phyloP scores from a whole-genome alignment of 2,797 vertebrate species.

The Enteromius afrohamiltoni region DNA sequence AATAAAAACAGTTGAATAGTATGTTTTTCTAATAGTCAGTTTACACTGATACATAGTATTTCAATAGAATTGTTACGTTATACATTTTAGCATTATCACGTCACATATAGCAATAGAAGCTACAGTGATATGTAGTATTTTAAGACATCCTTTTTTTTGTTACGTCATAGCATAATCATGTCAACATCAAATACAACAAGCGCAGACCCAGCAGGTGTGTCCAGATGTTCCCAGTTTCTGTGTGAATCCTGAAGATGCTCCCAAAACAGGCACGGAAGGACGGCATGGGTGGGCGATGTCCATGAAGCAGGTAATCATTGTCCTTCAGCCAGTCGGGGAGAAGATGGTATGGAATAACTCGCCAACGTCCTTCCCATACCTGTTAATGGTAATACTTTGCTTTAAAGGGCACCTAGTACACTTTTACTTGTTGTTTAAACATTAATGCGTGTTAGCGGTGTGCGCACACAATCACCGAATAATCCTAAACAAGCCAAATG shows the following conservation, averaged over 20 bases:
- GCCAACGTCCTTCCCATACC: conserved; percentile 99
- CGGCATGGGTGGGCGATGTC: conserved; percentile 96
- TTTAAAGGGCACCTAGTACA: not conserved
- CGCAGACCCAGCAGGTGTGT: conserved; percentile 90
- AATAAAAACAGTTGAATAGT: too few relatives aligned
- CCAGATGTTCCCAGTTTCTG: conserved; percentile 99
- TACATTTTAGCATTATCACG: too few relatives aligned
- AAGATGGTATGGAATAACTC: conserved; percentile 95
- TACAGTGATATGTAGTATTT: not conserved
- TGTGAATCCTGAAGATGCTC: conserved; percentile 98
- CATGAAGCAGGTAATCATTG: conserved; percentile 97
- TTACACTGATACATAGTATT: too few relatives aligned
- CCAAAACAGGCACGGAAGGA: conserved; percentile 96
- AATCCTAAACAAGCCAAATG: not conserved
- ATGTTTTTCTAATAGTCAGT: too few relatives aligned
- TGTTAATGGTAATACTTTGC: conserved; percentile 56
- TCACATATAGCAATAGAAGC: too few relatives aligned
- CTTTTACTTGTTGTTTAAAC: not conserved
- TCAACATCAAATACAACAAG: not conserved
- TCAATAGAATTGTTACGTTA: too few relatives aligned
- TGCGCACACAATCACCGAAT: not conserved
- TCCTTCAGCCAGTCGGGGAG: conserved; percentile 98
- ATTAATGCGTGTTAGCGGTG: not conserved
- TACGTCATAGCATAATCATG: not conserved
- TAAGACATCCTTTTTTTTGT: not conserved